Percentiles rank a stretch among this genome's conserved stretches.
These are phyloP conservation scores for Oplegnathus fasciatus DNA, from an alignment of 2,113 vertebrate genomes.

Conservation along the genomic window DNA sequence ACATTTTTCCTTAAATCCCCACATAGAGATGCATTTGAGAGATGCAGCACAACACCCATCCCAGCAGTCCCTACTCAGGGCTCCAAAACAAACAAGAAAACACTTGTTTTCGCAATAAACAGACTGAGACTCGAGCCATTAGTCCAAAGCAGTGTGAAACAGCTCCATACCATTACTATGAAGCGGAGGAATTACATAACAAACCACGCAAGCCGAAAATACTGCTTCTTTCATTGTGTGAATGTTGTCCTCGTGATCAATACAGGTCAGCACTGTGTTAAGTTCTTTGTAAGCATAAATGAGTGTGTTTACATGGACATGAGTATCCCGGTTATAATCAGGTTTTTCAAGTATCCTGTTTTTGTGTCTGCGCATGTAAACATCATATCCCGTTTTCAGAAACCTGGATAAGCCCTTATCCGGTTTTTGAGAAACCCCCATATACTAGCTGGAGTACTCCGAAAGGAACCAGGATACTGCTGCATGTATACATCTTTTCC, in stretches of 20 bases:
- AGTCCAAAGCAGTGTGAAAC: conserved; percentile 42
- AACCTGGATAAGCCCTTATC: too few relatives aligned
- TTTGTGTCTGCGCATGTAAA: too few relatives aligned
- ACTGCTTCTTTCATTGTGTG: neutral
- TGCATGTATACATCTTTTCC: too few relatives aligned
- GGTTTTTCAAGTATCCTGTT: too few relatives aligned
- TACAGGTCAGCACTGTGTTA: neutral
- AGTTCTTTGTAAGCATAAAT: neutral
- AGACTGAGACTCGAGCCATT: conserved; percentile 17
- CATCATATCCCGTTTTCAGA: too few relatives aligned
- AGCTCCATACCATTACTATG: conserved; percentile 32
- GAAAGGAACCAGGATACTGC: too few relatives aligned
- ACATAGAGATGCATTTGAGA: neutral
- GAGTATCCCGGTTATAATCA: too few relatives aligned
- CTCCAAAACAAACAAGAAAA: conserved; percentile 30
- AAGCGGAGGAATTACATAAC: conserved; percentile 14
- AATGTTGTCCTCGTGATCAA: neutral
- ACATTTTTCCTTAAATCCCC: neutral
- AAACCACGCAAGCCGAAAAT: conserved; percentile 8
- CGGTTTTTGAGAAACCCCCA: too few relatives aligned
- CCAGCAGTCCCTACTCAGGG: neutral
- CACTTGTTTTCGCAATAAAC: conserved; percentile 45
- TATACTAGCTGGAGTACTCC: too few relatives aligned
- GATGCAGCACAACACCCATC: too few relatives aligned
- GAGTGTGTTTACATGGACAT: too few relatives aligned